These are phyloP conservation scores for Drosophila robusta DNA, from an alignment of 2,888 invertebrate species.

Conservation along the genomic window DNA sequence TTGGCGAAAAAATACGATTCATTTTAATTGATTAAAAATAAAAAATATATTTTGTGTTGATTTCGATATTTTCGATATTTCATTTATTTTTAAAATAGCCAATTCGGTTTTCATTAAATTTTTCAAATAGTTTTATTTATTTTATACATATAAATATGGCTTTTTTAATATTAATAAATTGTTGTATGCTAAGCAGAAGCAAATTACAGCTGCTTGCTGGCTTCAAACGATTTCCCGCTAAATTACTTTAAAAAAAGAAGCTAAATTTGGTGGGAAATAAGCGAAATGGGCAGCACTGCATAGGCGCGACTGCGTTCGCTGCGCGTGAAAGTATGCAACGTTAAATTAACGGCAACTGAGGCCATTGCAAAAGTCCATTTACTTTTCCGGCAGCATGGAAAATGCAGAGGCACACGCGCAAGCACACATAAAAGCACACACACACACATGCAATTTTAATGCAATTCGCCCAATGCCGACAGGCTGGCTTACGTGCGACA, in stretches of 20 bases:
- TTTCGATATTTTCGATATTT: too few species aligned
- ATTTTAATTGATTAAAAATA: too few species aligned
- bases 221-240: too few species aligned
- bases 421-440: not conserved
- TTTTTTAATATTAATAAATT: too few species aligned
- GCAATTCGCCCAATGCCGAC: constrained; percentile 27
- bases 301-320: constrained; percentile 12
- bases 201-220: too few species aligned
- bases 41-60: too few species aligned
- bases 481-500: constrained; percentile 15
- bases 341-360: constrained; percentile 22
- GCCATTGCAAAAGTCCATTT: constrained; percentile 37
- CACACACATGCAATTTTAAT: constrained; percentile 41
- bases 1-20: too few species aligned
- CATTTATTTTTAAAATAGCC: too few species aligned
- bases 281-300: not conserved
- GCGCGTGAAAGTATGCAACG: constrained; percentile 56
- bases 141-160: too few species aligned
- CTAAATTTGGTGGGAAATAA: not conserved
- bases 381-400: constrained; percentile 29
- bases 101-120: too few species aligned
- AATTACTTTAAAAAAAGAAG: not conserved
- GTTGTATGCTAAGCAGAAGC: too few species aligned
- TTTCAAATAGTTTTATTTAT: too few species aligned
- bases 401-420: not conserved